phyloP scores from a whole-genome alignment of 2,888 invertebrate species.

The Apomyelois bistriatella region DNA sequence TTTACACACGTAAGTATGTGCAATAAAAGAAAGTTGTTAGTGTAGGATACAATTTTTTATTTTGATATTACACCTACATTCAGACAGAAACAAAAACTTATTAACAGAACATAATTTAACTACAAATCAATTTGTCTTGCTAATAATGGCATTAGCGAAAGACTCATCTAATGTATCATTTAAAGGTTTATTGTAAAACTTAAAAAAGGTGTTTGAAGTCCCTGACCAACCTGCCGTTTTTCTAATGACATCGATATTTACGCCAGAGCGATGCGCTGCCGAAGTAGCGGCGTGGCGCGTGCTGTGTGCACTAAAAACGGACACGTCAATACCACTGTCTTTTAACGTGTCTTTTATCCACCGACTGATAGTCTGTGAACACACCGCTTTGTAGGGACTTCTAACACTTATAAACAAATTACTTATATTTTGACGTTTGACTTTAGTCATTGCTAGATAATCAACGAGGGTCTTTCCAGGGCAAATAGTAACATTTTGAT shows the following conservation, averaged over 20 bases:
- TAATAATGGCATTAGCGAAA: neutral
- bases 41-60: neutral
- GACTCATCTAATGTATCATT: neutral
- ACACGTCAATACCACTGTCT: conserved; percentile 16
- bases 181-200: conserved; percentile 14
- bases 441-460: no score
- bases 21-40: neutral
- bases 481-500: conserved; percentile 21
- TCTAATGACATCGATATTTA: conserved; percentile 15
- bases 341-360: conserved; percentile 17
- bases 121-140: neutral
- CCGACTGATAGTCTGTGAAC: conserved; percentile 19
- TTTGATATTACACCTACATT: neutral
- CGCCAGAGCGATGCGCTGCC: conserved; percentile 14
- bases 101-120: neutral
- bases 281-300: conserved; percentile 25
- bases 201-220: conserved; percentile 17
- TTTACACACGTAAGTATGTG: neutral
- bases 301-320: conserved; percentile 23
- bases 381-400: conserved; percentile 13
- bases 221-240: conserved; percentile 21
- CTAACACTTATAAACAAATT: conserved; percentile 16
- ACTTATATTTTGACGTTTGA: conserved; percentile 9
- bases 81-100: neutral
- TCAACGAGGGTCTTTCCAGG: conserved; percentile 12